A percentile compares a stretch with the other conserved stretches of the same genome.
phyloP scores from a whole-genome alignment of 2,888 invertebrate species.

The Scaptodrosophila latifasciaeformis region DNA sequence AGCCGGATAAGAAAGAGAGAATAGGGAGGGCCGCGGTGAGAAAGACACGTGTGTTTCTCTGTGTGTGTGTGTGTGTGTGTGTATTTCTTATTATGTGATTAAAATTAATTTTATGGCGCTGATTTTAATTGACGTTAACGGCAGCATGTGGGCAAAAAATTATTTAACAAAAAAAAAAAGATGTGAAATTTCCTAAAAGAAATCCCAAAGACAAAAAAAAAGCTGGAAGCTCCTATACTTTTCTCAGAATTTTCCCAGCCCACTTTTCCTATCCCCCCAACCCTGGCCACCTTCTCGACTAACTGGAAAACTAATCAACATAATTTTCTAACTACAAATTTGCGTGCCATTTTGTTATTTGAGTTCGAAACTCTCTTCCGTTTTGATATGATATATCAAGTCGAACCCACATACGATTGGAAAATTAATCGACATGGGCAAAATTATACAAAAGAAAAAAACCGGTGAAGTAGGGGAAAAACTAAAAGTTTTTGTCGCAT shows the following conservation, averaged over 20 bases:
- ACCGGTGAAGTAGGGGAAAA: no score
- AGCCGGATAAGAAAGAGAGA: no score
- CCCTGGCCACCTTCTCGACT: no score
- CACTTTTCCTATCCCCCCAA: no score
- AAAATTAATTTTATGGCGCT: slow-evolving; percentile 69
- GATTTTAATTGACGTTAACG: slow-evolving; percentile 65
- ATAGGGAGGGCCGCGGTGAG: no score
- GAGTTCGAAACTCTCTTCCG: slow-evolving; percentile 30
- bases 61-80: slow-evolving; percentile 29
- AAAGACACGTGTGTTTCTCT: slow-evolving; percentile 33
- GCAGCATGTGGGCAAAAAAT: no score
- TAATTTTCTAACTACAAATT: slow-evolving; percentile 55
- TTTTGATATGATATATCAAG: slow-evolving; percentile 18
- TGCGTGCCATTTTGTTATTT: slow-evolving; percentile 60
- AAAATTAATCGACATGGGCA: slow-evolving; percentile 31
- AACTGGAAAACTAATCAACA: slow-evolving; percentile 36
- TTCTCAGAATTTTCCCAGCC: no score
- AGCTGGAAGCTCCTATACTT: no score
- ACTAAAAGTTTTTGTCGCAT: slow-evolving; percentile 20
- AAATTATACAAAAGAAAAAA: slow-evolving; percentile 1
- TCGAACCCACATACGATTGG: slow-evolving; percentile 29
- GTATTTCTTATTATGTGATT: slow-evolving; percentile 66
- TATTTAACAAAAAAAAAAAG: no score
- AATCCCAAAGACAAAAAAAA: no score
- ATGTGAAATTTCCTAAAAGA: no score